A percentile compares a stretch with the other conserved stretches of the same genome.
phyloP scores from a whole-genome alignment of 2,113 vertebrate genomes.

The Cairina moschata region DNA sequence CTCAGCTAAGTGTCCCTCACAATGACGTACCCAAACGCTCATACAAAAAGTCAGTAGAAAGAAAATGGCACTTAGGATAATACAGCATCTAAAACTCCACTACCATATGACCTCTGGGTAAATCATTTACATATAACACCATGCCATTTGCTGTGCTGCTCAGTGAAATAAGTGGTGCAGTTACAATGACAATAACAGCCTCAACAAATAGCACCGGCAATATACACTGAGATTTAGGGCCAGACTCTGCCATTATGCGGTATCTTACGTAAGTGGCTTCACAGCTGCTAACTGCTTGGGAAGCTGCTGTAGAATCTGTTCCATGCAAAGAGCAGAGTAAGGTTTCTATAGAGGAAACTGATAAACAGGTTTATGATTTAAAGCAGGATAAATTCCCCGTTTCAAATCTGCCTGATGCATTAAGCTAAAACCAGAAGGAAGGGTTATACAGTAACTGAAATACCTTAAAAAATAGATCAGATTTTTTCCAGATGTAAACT shows the following conservation, averaged over 20 bases:
- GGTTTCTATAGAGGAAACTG: background rate
- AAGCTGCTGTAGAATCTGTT: background rate
- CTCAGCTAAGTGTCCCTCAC: background rate
- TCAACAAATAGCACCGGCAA: background rate
- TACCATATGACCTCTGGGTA: background rate
- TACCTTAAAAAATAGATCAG: background rate
- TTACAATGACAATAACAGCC: accelerated
- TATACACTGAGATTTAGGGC: background rate
- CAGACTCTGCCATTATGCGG: background rate
- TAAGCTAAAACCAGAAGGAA: background rate
- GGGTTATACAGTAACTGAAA: background rate
- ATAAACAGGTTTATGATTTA: background rate
- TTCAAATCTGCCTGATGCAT: background rate
- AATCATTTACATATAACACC: background rate
- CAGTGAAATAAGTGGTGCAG: background rate
- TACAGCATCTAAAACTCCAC: background rate
- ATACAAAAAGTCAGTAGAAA: background rate
- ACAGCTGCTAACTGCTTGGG: background rate
- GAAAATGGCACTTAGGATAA: background rate
- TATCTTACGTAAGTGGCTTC: background rate
- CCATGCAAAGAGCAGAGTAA: background rate
- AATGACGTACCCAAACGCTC: background rate
- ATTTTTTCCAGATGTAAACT: background rate
- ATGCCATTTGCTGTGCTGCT: background rate
- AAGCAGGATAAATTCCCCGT: background rate